These are phyloP conservation scores for Zingel zingel DNA, from an alignment of 2,113 vertebrate species.

Conservation along the genomic window DNA sequence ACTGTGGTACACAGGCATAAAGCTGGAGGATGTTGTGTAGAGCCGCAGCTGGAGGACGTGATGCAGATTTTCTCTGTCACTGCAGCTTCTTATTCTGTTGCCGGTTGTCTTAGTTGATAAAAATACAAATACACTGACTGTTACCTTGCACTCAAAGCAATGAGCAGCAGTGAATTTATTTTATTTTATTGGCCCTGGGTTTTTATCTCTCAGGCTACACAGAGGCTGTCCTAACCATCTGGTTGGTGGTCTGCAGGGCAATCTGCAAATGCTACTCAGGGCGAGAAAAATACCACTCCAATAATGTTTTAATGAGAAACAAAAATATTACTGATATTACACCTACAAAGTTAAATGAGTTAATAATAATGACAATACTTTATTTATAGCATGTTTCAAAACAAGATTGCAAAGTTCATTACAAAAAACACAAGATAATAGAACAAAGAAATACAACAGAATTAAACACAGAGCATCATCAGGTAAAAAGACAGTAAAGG, in stretches of 20 bases:
- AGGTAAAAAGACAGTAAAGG: neutral
- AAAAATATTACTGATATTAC: too few species aligned
- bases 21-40: neutral
- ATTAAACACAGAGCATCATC: neutral
- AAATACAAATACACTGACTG: neutral
- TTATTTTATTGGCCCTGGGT: neutral
- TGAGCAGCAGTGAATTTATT: neutral
- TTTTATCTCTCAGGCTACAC: neutral
- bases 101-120: neutral
- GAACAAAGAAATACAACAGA: neutral
- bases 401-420: neutral
- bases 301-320: too few species aligned
- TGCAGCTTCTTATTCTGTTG: neutral
- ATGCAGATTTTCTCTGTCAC: neutral
- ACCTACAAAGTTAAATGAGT: neutral
- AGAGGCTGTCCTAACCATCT: neutral
- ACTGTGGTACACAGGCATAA: neutral
- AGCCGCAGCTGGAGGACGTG: neutral
- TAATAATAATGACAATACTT: neutral
- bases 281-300: too few species aligned
- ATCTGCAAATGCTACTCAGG: neutral
- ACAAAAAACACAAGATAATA: neutral
- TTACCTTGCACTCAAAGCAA: neutral
- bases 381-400: neutral
- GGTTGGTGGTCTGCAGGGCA: constrained; percentile 4